Evolutionary conservation across 37 sponge, comb jelly and placozoan species (phyloP), one percentile per base, ranked within the genome.

Genomic region (Spongilla lacustris): DNA sequence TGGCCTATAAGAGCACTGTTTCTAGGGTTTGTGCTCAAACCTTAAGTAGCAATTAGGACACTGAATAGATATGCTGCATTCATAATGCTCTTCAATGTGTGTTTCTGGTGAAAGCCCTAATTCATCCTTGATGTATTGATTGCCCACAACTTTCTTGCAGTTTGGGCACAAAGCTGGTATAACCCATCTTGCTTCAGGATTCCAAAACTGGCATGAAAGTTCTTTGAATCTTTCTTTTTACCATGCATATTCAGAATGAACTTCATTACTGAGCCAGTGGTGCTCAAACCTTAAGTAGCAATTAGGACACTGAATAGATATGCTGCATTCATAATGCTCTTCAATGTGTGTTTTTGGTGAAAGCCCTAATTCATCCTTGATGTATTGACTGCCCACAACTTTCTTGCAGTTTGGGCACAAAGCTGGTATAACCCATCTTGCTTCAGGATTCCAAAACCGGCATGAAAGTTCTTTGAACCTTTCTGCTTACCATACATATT

Each of bases 201-300:
- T 49, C 72, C 72, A 83, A 71, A 71, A 83, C 83, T n/a, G n/a
- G n/a, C 83, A 83, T 22, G 26, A 36, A n/a, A 83, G 41, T 32
- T 83, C 83, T 23, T 23, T 21, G 36, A 83, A 83, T 37, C 83
- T 19, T 29, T 27, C 41, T 25, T 74, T 74, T 32, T 83, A 46
- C 83, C 83, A 83, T 38, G 71, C 31, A 29, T 83, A 73, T 6
- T 26, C 14, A 46, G 46, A 46, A 46, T 46, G 46, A 46, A 19
- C 46, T 33, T 17, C 34, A 46, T 48, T n/a, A 79, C 41, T n/a
- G n/a, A n/a, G n/a, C n/a, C n/a, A n/a, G n/a, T n/a, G n/a, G 46
- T 46, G 46, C 46, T 46, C 46, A 46, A 46, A 46, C 8, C 46
- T 46, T 46, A 46, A 46, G 46, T 46, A 46, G 46, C 46, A 46